Evolutionary conservation across 2,797 vertebrate species (phyloP), one percentile per base, ranked within the genome.

Genomic region (Sternotherus odoratus): DNA sequence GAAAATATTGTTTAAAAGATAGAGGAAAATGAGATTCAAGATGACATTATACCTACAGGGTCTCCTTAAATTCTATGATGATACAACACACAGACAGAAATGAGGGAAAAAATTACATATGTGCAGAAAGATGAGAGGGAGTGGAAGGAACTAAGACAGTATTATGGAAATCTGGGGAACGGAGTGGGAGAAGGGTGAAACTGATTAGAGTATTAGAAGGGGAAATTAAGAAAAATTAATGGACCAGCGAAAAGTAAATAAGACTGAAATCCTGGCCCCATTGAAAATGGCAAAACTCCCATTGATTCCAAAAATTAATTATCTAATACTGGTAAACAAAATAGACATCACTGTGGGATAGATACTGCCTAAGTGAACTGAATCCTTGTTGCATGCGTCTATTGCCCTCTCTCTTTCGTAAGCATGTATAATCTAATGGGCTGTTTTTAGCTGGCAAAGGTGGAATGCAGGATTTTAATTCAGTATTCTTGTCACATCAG

Each of bases 391-490:
- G 54, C 53, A 78, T 17, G 33, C n/a, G 60, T 85, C 66, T 78
- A 78, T 24, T 54, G 43, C 24, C 36, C 66, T 49, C n/a, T 60
- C 8, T 60, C 36, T 90, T 75, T 36, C 69, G 16, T 93, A 84
- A 92, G 57, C 85, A 75, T 36, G n/a, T 10, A 85, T 13, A 23
- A 63, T 10, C 19, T 89, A 91, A 83, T 79, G 43, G 49, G 57
- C 90, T 48, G 51, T 95, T 95, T 93, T 86, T 78, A 95, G 77
- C 79, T 88, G 6, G 48, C 23, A 56, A 46, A 66, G 96, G 83
- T 87, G 82, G 48, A 92, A 77, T 74, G 36, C 8, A 3, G 33
- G 17, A 2, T 8, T 87, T 94, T 92, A 88, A 95, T 95, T 95
- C 83, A 89, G 28, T 77, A 94, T 90, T 86, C 83, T 94, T 92